phyloP scores from a whole-genome alignment of 2,113 vertebrate genomes.

The Sarotherodon lohbergeri region DNA sequence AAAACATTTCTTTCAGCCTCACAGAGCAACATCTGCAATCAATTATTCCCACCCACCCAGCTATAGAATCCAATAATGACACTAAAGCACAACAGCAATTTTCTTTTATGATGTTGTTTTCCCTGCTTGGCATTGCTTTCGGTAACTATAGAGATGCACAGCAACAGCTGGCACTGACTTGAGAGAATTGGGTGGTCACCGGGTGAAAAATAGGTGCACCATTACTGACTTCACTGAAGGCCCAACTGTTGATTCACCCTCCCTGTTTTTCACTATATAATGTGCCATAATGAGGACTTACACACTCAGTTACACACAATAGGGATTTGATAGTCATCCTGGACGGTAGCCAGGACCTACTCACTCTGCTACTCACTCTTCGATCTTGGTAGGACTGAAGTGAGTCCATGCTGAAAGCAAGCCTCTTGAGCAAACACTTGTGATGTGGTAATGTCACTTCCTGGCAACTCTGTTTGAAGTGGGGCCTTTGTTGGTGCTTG shows the following conservation, averaged over 20 bases:
- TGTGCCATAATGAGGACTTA: constrained; percentile 7
- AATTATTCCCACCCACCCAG: constrained; percentile 58
- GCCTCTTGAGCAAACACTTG: constrained; percentile 35
- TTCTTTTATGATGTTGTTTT: constrained; percentile 66
- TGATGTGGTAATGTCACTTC: constrained; percentile 48
- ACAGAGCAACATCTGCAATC: constrained; percentile 57
- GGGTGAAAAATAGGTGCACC: neutral
- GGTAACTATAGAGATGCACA: constrained; percentile 49
- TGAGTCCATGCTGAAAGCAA: constrained; percentile 4
- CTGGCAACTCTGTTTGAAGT: constrained; percentile 48
- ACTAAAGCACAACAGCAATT: constrained; percentile 47
- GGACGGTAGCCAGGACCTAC: constrained; percentile 37
- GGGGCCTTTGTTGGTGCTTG: constrained; percentile 27
- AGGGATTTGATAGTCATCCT: constrained; percentile 18
- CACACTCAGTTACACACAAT: constrained; percentile 16
- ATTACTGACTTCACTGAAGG: neutral
- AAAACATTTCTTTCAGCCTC: constrained; percentile 49
- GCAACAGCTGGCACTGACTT: neutral
- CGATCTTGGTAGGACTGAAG: constrained; percentile 7
- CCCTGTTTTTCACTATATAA: constrained; percentile 23
- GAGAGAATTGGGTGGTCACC: neutral
- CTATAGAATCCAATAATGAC: constrained; percentile 63
- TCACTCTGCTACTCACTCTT: constrained; percentile 1
- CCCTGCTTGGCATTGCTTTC: constrained; percentile 29
- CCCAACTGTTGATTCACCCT: neutral